Evolutionary conservation across 2,888 invertebrate genomes (phyloP).

Genomic region (Sisyra terminalis): DNA sequence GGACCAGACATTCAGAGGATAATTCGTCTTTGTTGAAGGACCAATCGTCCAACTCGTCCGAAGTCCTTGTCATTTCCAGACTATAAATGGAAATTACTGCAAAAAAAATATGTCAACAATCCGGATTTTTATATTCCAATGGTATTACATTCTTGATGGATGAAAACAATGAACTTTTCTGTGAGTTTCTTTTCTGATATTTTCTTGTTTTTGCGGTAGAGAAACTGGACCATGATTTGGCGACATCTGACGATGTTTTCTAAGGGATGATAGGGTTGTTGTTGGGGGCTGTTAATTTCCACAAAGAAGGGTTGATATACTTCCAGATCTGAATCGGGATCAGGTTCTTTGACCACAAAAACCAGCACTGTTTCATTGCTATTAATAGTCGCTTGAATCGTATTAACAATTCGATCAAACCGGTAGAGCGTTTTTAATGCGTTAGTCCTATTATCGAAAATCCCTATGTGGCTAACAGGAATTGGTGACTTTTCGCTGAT

Average conservation of each 20-base stretch:
- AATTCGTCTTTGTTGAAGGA: conserved; percentile 17
- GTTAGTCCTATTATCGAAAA: conserved; percentile 43
- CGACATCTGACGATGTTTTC: conserved; percentile 38
- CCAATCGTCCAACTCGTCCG: conserved; percentile 10
- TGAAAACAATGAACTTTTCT: conserved; percentile 55
- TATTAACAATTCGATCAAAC: conserved; percentile 43
- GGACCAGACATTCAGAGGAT: conserved; percentile 34
- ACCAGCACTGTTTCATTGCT: conserved; percentile 45
- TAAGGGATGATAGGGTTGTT: conserved; percentile 22
- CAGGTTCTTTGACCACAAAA: conserved; percentile 44
- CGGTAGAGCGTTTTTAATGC: conserved; percentile 39
- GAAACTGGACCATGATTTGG: conserved; percentile 67
- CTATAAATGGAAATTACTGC: conserved; percentile 21
- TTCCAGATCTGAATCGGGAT: conserved; percentile 14
- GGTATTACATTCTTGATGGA: conserved; percentile 61
- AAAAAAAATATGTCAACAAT: not conserved
- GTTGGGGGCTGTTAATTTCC: conserved; percentile 33
- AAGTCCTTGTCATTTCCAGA: conserved; percentile 14
- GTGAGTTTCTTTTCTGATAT: conserved; percentile 24
- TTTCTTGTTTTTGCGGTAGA: conserved; percentile 37
- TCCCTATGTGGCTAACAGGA: conserved; percentile 33
- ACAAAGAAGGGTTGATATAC: conserved; percentile 47
- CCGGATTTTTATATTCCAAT: not conserved
- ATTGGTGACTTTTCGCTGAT: conserved; percentile 11
- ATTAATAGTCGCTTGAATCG: conserved; percentile 68